These are phyloP conservation scores for Archilochus colubris DNA, from an alignment of 2,113 vertebrate species.

Conservation along the genomic window DNA sequence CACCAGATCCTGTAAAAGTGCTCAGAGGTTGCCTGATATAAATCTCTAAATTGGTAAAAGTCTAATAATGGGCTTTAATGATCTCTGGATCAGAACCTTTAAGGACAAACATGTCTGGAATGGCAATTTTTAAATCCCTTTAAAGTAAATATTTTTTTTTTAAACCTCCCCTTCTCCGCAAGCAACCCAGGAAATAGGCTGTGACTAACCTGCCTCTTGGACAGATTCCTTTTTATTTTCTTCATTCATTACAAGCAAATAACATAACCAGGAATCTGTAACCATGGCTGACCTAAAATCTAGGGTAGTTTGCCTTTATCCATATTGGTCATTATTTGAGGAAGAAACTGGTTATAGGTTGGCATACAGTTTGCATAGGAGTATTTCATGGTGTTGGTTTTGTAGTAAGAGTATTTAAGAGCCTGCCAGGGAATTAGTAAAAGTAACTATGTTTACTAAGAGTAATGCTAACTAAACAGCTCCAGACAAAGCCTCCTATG, in stretches of 20 bases:
- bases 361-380: neutral
- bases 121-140: neutral
- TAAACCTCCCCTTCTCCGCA: neutral
- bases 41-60: neutral
- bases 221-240: neutral
- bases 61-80: neutral
- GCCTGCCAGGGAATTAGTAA: constrained; percentile 21
- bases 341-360: neutral
- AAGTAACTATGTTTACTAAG: constrained; percentile 50
- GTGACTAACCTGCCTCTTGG: neutral
- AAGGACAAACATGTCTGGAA: neutral
- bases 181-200: neutral
- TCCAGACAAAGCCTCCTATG: constrained; percentile 30
- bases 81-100: neutral
- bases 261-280: neutral
- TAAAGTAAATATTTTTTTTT: constrained; percentile 36
- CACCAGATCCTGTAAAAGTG: constrained; percentile 26
- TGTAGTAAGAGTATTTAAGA: constrained; percentile 9
- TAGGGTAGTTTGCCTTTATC: neutral
- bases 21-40: neutral
- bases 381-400: neutral
- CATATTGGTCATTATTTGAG: neutral
- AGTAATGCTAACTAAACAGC: constrained; percentile 42
- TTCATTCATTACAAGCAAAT: neutral
- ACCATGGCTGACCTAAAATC: neutral